Evolutionary conservation across 2,797 vertebrate species (phyloP), one percentile per base, ranked within the genome.

Genomic region (Coilia nasus): DNA sequence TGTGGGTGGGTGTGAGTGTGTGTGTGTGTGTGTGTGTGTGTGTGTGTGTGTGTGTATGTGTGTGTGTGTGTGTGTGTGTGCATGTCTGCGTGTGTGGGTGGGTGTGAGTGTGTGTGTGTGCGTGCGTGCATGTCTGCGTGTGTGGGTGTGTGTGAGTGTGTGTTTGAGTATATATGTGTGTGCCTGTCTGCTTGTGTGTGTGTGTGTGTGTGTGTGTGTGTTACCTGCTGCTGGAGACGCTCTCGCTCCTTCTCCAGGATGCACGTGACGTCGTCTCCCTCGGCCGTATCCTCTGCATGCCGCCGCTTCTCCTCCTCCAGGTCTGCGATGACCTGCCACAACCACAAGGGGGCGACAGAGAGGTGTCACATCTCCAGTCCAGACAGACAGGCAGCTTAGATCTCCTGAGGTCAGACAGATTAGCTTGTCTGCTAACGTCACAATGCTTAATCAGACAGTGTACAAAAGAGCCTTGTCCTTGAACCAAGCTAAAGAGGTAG

Each of bases 191-290:
- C 21, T 2, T 19, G 57, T 59, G 17, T 21, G 17, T 59, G 5
- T 2, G 57, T 59, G 17, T 59, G 15, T 59, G 17, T 19, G 57
- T 59, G 1, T 59, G 57, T 59, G 44, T 44, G 46, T 15, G 1
- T 11, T 87, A 99, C 98, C 97, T 99, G 98, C 86, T 99, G 98
- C 12, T 97, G 97, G 89, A 99, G 95, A 28, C 97, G 94, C 92
- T 99, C 98, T 86, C 97, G 91, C 87, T 99, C 97, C 92, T 99
- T 99, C 94, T 99, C 98, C 89, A 99, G 94, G 95, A 99, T 98
- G 93, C 97, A 99, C 31, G 98, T 99, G 94, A 99, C 97, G 84
- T 99, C 98, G 83, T 99, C 98, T 28, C 98, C 98, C 93, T 99
- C 97, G 0, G 98, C 98, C 0, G 98, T 96, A 91, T 99, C 98